Evolutionary conservation across 1,140 invertebrate species (phyloP).

Genomic region (Luehdorfia chinensis): DNA sequence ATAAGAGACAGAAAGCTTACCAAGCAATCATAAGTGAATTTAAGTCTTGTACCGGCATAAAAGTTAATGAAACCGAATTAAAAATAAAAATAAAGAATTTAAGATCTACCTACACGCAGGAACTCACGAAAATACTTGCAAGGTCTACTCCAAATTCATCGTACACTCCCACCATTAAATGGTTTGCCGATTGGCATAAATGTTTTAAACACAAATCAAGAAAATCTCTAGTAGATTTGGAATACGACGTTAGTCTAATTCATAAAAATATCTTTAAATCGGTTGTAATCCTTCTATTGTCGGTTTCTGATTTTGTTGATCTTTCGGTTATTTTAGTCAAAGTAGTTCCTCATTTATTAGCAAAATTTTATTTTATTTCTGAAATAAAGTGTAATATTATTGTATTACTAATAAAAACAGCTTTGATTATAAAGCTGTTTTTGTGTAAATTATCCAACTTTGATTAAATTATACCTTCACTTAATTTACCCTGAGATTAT

Average conservation of each 20-base stretch:
- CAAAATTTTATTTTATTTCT: slow-evolving; percentile 2
- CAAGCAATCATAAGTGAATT: slow-evolving; percentile 52
- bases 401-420: no score
- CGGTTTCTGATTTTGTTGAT: not conserved
- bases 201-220: slow-evolving; percentile 25
- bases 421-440: no score
- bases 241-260: slow-evolving; percentile 18
- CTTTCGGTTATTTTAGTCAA: no score
- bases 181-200: slow-evolving; percentile 58
- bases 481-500: no score
- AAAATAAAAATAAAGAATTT: slow-evolving; percentile 70
- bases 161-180: slow-evolving; percentile 52
- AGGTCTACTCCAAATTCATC: slow-evolving; percentile 34
- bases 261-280: no score
- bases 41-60: slow-evolving; percentile 44
- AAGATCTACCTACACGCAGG: slow-evolving; percentile 63
- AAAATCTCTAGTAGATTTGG: slow-evolving; percentile 18
- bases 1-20: slow-evolving; percentile 48
- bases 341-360: no score
- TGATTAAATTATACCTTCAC: no score
- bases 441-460: no score
- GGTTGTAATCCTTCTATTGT: no score
- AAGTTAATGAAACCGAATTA: slow-evolving; percentile 44
- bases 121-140: slow-evolving; percentile 58
- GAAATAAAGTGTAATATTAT: no score